Evolutionary conservation across 37 sponge, comb jelly and placozoan genomes (phyloP).

Genomic region (Ephydatia muelleri): DNA sequence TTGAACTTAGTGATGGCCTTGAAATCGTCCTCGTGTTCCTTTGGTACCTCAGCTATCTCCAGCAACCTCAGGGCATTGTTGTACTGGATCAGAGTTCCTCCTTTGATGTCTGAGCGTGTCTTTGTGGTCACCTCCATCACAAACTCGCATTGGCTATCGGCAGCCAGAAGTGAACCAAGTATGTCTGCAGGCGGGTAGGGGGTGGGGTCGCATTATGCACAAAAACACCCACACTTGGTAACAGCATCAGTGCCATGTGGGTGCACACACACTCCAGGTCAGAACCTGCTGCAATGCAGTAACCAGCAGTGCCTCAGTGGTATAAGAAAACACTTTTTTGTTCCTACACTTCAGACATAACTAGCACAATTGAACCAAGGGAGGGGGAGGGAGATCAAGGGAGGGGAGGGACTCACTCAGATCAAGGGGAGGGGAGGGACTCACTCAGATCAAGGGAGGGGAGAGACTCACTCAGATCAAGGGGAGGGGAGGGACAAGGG

Average conservation of each 20-base stretch:
- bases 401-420: neutral
- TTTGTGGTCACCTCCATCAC: constrained; percentile 98
- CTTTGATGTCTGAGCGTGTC: constrained; percentile 96
- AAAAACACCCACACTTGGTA: too few relatives aligned
- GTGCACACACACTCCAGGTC: neutral
- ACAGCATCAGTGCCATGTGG: neutral
- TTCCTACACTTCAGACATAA: too few relatives aligned
- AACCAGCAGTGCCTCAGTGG: too few relatives aligned
- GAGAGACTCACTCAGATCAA: neutral
- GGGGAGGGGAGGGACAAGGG: neutral
- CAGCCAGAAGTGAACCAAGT: constrained; percentile 69
- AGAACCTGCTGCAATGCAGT: too few relatives aligned
- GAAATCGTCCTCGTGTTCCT: constrained; percentile 88
- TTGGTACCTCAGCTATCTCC: constrained; percentile 89
- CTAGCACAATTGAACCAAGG: neutral
- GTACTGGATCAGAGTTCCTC: constrained; percentile 92
- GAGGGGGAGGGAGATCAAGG: neutral
- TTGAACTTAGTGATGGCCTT: constrained; percentile 93
- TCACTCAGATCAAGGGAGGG: neutral
- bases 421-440: too few relatives aligned
- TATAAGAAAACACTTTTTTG: too few relatives aligned
- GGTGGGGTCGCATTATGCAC: too few relatives aligned
- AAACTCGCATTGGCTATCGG: constrained; percentile 66
- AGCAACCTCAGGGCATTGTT: constrained; percentile 78
- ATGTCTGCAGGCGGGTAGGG: constrained; percentile 47